These are phyloP conservation scores for Ceratitis capitata DNA, from an alignment of 1,140 invertebrate genomes.

Conservation along the genomic window DNA sequence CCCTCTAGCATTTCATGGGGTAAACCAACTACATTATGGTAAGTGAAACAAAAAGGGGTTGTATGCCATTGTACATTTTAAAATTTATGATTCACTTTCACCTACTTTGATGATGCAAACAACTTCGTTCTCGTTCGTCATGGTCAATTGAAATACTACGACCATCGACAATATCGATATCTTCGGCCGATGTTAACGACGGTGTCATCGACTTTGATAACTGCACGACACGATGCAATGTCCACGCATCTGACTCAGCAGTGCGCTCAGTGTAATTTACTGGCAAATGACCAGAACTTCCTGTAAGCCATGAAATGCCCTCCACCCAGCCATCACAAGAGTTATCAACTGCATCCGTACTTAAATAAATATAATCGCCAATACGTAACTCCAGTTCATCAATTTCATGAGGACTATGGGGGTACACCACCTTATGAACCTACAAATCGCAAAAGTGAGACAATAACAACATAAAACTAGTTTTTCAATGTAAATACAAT, in stretches of 20 bases:
- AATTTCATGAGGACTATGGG: slow-evolving; percentile 78
- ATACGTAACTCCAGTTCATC: slow-evolving; percentile 87
- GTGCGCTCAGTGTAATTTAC: slow-evolving; percentile 83
- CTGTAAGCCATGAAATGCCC: slow-evolving; percentile 88
- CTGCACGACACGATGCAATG: slow-evolving; percentile 77
- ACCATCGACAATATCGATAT: slow-evolving; percentile 67
- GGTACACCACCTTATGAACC: slow-evolving; percentile 84
- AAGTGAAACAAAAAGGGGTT: not conserved
- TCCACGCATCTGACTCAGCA: slow-evolving; percentile 91
- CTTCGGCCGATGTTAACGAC: slow-evolving; percentile 65
- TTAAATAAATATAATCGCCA: slow-evolving; percentile 87
- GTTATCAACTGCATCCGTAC: slow-evolving; percentile 75
- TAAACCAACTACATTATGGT: slow-evolving; percentile 43
- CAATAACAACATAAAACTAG: slow-evolving; percentile 41
- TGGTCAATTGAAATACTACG: slow-evolving; percentile 62
- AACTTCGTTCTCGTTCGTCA: slow-evolving; percentile 49
- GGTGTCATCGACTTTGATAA: slow-evolving; percentile 67
- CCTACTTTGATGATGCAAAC: slow-evolving; percentile 28
- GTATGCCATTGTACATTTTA: not conserved
- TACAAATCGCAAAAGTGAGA: slow-evolving; percentile 54
- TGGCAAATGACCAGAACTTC: slow-evolving; percentile 80
- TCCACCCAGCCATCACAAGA: slow-evolving; percentile 87
- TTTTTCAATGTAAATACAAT: not conserved
- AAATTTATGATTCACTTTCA: not conserved
- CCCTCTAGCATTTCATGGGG: slow-evolving; percentile 57